Base-by-base conservation (phyloP, 2,888 invertebrate genomes). In the Asteroscopus sphinx region DNA sequence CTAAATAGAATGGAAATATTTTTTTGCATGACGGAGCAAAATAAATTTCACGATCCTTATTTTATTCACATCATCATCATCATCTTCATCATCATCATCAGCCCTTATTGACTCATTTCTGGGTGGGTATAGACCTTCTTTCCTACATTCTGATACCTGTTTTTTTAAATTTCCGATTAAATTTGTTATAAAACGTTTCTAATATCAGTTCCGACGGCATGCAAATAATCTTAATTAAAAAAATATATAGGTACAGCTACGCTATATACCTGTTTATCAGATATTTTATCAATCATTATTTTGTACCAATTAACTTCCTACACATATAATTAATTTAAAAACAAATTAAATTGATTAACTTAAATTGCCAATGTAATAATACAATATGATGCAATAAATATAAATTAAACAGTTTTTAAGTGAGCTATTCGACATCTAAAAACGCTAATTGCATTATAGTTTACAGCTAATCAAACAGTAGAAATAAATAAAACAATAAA, bases 201-300 rank as follows among this genome's bases (percentile, higher is more conserved):
- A 2, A 0, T 28, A 15, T n/a, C 25, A 21, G n/a, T 65, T 15
- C 67, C 67, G 67, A 47, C 67, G 67, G 67, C 49, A 70, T 47
- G 37, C 41, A 39, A 33, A 63, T 11, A 32, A 21, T 8, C 16
- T 30, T 6, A 35, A 49, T 30, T 35, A 8, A 21, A 6, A 11
- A 46, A 36, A 11, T 13, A 41, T 15, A 6, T n/a, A 25, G 13
- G 9, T 8, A 28, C 11, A 32, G 25, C 12, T 12, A 32, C 12
- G 21, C 0, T 1, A 48, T 25, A 9, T 15, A 41, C 9, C 12
- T 25, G 7, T 33, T 25, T n/a, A 3, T 35, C 6, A 17, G 16
- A 35, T 55, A 37, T 26, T 39, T 32, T 32, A 28, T 41, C 28
- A 35, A 35, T 21, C 5, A 33, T 21, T 1, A 21, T 49, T 49